Percentiles rank a stretch among this genome's conserved stretches.
Conservation (phyloP, 2,888 invertebrate species). For the Zygothrica quintamaculata region DNA sequence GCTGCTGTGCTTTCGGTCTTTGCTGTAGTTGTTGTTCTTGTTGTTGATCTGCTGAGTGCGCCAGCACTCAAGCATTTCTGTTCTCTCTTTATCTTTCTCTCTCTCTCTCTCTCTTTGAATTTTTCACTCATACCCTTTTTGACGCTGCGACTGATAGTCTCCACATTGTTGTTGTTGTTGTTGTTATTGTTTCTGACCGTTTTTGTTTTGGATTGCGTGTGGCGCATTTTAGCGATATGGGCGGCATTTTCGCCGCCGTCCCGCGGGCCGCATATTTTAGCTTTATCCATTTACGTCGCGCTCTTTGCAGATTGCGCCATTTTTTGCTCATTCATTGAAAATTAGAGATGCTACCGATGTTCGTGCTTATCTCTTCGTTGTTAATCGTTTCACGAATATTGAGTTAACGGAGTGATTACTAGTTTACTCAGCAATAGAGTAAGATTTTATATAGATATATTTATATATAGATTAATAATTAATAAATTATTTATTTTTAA, state of each 20-base stretch:
- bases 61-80: slow-evolving; percentile 36
- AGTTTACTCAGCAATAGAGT: background rate
- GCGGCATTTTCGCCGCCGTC: slow-evolving; percentile 74
- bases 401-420: background rate
- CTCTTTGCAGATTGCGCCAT: slow-evolving; percentile 74
- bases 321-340: slow-evolving; percentile 50
- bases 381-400: background rate
- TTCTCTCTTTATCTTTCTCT: slow-evolving; percentile 17
- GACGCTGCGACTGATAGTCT: slow-evolving; percentile 21
- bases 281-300: slow-evolving; percentile 63
- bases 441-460: no score
- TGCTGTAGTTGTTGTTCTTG: no score
- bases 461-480: no score
- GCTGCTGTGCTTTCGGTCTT: slow-evolving; percentile 45
- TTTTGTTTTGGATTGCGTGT: slow-evolving; percentile 69
- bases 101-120: slow-evolving; percentile 10
- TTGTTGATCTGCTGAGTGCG: slow-evolving; percentile 56
- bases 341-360: slow-evolving; percentile 37
- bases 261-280: slow-evolving; percentile 70
- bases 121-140: no score
- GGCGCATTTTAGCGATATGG: slow-evolving; percentile 79
- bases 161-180: slow-evolving; percentile 40
- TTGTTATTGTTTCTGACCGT: slow-evolving; percentile 46
- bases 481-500: no score
- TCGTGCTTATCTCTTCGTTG: background rate